phyloP scores from a whole-genome alignment of 1,140 invertebrate species.

The Hyles vespertilio region DNA sequence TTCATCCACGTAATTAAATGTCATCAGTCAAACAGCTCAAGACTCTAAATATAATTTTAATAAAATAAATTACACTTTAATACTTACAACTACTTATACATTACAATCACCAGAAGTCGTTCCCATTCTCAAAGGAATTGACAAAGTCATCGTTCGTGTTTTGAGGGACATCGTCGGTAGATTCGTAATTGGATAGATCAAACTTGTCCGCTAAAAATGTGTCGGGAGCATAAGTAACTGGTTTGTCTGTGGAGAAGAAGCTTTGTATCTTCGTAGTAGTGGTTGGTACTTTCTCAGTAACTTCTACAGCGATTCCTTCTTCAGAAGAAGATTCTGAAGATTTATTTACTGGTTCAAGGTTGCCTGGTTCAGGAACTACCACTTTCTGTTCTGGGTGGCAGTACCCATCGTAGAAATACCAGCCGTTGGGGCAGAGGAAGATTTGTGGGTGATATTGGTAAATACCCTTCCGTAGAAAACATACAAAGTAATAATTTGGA shows the following conservation, averaged over 20 bases:
- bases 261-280: constrained; percentile 29
- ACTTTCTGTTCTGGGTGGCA: constrained; percentile 38
- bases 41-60: too few species aligned
- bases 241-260: constrained; percentile 57
- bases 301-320: constrained; percentile 11
- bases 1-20: too few species aligned
- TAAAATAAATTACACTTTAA: too few species aligned
- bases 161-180: constrained; percentile 28
- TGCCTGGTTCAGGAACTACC: neutral
- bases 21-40: too few species aligned
- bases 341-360: neutral
- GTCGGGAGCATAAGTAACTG: constrained; percentile 40
- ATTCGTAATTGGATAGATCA: constrained; percentile 54
- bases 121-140: constrained; percentile 40
- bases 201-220: constrained; percentile 65
- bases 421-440: constrained; percentile 64
- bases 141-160: constrained; percentile 29
- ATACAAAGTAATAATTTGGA: constrained; percentile 61
- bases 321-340: constrained; percentile 6
- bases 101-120: constrained; percentile 28
- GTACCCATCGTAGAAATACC: constrained; percentile 52
- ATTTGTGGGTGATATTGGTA: constrained; percentile 45
- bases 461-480: constrained; percentile 33
- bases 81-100: neutral
- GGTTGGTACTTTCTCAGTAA: constrained; percentile 10